phyloP scores from a whole-genome alignment of 2,797 vertebrate species.

The Aselliscus stoliczkanus region DNA sequence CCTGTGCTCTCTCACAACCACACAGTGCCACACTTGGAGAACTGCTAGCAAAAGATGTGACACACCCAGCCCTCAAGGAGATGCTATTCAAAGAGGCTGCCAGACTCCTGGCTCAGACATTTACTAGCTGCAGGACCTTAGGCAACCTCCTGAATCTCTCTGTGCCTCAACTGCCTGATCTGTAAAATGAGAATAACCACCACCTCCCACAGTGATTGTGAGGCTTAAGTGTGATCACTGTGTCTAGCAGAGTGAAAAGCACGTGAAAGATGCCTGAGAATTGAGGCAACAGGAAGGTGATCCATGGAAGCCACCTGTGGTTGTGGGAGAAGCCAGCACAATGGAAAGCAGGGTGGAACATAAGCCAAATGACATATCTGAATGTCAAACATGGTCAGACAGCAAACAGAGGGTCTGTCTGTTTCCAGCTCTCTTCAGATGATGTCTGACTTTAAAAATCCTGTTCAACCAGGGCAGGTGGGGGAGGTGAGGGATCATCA shows the following conservation, averaged over 20 bases:
- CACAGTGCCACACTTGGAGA: neutral
- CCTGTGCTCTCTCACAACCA: neutral
- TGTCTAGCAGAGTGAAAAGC: neutral
- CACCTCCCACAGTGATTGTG: neutral
- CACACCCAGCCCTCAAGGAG: neutral
- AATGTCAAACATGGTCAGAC: neutral
- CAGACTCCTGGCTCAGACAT: neutral
- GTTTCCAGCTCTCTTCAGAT: neutral
- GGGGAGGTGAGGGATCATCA: neutral
- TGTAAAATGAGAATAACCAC: neutral
- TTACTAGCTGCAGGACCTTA: neutral
- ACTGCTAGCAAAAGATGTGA: neutral
- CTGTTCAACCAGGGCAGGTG: neutral
- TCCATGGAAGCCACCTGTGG: rapidly evolving
- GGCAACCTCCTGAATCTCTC: neutral
- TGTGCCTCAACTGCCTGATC: neutral
- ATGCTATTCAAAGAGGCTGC: neutral
- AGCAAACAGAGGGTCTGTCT: neutral
- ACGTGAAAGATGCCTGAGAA: neutral
- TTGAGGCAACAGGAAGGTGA: neutral
- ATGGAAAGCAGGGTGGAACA: neutral
- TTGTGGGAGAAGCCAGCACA: neutral
- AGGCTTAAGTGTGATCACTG: neutral
- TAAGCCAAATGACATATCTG: neutral
- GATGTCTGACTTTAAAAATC: neutral